Evolutionary conservation across 2,888 invertebrate species (phyloP).

Genomic region (Cataglyphis altisquamis): DNA sequence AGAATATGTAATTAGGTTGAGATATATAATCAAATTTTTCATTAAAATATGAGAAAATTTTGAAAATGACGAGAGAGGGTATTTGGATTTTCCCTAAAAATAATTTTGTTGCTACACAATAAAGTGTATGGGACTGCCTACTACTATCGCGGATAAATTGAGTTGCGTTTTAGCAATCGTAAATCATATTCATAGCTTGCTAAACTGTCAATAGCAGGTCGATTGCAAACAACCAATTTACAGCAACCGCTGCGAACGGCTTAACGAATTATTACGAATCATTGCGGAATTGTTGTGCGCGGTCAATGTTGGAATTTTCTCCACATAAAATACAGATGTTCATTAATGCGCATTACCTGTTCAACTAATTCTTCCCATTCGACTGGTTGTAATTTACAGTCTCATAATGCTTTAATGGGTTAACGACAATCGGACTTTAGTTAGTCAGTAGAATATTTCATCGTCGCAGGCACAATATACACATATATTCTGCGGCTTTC

Average conservation of each 20-base stretch:
- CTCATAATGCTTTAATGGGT: slow-evolving; percentile 1
- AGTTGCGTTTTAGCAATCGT: slow-evolving; percentile 50
- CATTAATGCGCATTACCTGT: slow-evolving; percentile 30
- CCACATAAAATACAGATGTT: slow-evolving; percentile 45
- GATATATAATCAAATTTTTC: not conserved
- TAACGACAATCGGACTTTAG: slow-evolving; percentile 14
- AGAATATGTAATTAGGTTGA: not conserved
- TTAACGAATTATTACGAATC: slow-evolving; percentile 60
- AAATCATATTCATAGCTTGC: slow-evolving; percentile 64
- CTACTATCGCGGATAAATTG: slow-evolving; percentile 11
- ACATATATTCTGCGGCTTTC: not conserved
- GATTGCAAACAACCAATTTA: slow-evolving; percentile 51
- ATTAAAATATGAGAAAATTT: not conserved
- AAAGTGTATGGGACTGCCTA: too few species aligned
- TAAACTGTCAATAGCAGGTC: slow-evolving; percentile 66
- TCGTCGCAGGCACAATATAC: not conserved
- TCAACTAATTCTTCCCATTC: slow-evolving; percentile 15
- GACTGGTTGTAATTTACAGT: slow-evolving; percentile 23
- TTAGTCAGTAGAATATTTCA: not conserved
- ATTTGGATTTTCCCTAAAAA: not conserved
- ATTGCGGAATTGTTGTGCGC: slow-evolving; percentile 41
- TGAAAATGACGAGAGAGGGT: not conserved
- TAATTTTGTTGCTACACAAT: not conserved
- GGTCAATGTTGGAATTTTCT: slow-evolving; percentile 26
- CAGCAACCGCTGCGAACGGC: slow-evolving; percentile 10